These are phyloP conservation scores for Myathropa florea DNA, from an alignment of 2,888 invertebrate species.

Conservation along the genomic window DNA sequence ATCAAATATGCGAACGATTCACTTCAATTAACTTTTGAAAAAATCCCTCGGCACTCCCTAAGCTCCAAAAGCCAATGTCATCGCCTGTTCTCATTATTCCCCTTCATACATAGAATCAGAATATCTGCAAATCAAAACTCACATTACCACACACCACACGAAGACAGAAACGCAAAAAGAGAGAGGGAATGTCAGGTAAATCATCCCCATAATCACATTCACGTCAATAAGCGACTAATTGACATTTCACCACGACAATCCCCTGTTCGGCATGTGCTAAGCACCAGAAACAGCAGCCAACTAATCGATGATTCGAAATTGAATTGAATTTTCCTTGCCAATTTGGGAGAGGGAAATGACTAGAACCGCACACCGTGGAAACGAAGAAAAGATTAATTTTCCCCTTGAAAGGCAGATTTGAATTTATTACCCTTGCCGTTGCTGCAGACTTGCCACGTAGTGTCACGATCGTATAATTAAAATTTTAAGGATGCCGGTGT, in stretches of 20 bases:
- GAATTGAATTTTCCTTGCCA: constrained; percentile 60
- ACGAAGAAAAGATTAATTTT: constrained; percentile 38
- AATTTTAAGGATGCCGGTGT: constrained; percentile 52
- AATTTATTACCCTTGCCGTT: constrained; percentile 19
- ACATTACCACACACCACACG: neutral
- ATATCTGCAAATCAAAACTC: neutral
- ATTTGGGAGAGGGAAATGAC: constrained; percentile 25
- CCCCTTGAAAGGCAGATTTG: neutral
- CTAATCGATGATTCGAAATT: constrained; percentile 64
- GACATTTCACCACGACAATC: constrained; percentile 61
- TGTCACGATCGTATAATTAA: constrained; percentile 64
- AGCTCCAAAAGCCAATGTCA: too few relatives aligned
- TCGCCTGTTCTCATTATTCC: too few relatives aligned
- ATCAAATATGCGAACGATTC: too few relatives aligned
- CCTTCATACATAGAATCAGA: too few relatives aligned
- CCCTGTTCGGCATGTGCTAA: constrained; percentile 19
- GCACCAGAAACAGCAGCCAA: constrained; percentile 7
- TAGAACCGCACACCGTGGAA: constrained; percentile 1
- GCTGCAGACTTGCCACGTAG: neutral
- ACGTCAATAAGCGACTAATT: constrained; percentile 62
- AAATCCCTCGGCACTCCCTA: too few relatives aligned
- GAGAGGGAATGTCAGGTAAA: constrained; percentile 7
- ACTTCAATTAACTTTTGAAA: too few relatives aligned
- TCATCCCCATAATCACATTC: constrained; percentile 58
- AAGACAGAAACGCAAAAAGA: neutral